Percentiles rank a stretch among this genome's conserved stretches.
phyloP scores from a whole-genome alignment of 2,797 vertebrate species.

The Glossophaga mutica region DNA sequence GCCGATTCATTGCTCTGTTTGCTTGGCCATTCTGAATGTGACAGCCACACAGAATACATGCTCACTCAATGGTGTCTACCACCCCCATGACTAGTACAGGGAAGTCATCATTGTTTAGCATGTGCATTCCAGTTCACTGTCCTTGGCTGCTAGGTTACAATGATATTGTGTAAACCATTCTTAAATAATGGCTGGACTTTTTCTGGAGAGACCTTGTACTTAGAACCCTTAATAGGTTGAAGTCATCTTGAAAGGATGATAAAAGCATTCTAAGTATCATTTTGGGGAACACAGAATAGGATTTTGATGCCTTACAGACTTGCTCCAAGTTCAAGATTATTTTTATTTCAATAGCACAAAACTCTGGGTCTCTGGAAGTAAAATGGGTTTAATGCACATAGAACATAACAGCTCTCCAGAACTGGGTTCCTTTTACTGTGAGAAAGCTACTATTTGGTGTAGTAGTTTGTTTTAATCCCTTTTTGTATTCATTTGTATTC shows the following conservation, averaged over 20 bases:
- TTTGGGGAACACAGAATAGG: not conserved
- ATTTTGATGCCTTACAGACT: constrained; percentile 43
- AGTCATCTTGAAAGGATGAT: not conserved
- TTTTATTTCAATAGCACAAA: constrained; percentile 19
- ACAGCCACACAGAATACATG: not conserved
- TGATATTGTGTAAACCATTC: not conserved
- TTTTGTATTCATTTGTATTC: constrained; percentile 58
- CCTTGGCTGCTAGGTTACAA: not conserved
- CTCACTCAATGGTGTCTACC: not conserved
- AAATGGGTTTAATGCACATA: not conserved
- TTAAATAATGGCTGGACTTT: not conserved
- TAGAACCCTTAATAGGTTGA: not conserved
- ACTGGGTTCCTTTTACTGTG: not conserved
- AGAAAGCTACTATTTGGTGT: constrained; percentile 56
- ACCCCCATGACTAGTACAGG: not conserved
- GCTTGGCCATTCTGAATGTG: not conserved
- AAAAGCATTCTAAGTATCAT: not conserved
- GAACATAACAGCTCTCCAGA: not conserved
- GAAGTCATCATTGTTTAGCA: not conserved
- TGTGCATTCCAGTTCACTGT: not conserved
- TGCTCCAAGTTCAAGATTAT: not conserved
- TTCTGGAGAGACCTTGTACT: not conserved
- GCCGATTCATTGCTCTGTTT: not conserved
- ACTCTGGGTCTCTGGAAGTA: not conserved
- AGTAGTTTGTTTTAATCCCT: not conserved